Conservation (phyloP, 2,797 vertebrate species). For the Acanthiza pusilla region DNA sequence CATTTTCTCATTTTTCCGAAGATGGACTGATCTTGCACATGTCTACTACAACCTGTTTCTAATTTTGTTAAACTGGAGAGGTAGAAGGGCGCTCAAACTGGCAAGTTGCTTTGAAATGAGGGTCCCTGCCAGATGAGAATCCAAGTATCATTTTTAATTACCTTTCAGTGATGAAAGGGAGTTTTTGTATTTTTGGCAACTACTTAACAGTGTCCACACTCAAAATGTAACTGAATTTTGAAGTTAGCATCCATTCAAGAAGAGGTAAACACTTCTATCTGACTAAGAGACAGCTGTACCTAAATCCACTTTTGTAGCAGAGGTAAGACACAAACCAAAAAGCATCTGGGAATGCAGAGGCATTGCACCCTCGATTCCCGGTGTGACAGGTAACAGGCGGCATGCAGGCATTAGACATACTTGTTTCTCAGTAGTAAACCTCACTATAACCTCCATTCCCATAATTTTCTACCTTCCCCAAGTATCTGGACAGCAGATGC, state of each 20-base stretch:
- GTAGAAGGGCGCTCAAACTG: not conserved
- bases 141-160: not conserved
- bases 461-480: not conserved
- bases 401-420: not conserved
- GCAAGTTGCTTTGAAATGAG: not conserved
- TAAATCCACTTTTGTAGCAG: not conserved
- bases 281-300: not conserved
- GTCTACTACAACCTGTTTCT: not conserved
- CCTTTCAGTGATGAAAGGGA: not conserved
- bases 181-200: not conserved
- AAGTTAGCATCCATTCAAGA: not conserved
- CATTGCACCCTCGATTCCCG: not conserved
- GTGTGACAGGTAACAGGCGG: not conserved
- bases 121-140: not conserved
- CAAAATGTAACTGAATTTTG: not conserved
- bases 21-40: not conserved
- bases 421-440: not conserved
- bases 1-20: not conserved
- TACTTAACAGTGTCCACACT: not conserved
- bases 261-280: not conserved
- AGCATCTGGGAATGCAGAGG: not conserved
- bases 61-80: not conserved
- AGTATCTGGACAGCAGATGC: not conserved
- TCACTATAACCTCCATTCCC: not conserved
- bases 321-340: not conserved